Evolutionary conservation across 1,140 invertebrate genomes (phyloP).

Genomic region (Nephotettix cincticeps): DNA sequence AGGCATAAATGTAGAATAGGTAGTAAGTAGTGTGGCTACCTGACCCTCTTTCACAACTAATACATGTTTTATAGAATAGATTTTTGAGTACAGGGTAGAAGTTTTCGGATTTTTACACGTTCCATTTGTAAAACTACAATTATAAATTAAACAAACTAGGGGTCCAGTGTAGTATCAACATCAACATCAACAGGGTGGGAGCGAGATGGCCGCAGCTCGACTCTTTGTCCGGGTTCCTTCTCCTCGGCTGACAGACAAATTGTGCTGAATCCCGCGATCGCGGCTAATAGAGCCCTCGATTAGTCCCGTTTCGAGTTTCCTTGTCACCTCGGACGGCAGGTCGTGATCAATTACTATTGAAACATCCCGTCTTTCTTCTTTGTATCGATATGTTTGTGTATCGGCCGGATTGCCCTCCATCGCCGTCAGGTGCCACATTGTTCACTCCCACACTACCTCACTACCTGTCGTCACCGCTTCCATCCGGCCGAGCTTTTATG

Average conservation of each 20-base stretch:
- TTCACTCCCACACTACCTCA: not conserved
- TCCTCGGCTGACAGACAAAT: not conserved
- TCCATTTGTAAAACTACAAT: no score
- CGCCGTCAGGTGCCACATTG: not conserved
- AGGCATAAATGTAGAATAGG: no score
- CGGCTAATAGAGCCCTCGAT: not conserved
- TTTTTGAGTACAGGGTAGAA: no score
- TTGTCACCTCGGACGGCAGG: not conserved
- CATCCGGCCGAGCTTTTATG: not conserved
- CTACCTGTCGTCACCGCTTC: not conserved
- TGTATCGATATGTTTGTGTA: constrained; percentile 19
- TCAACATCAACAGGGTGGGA: no score
- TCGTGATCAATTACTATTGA: constrained; percentile 21
- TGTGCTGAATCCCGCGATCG: constrained; percentile 12
- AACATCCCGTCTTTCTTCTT: not conserved
- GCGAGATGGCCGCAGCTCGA: no score
- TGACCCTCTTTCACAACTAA: no score
- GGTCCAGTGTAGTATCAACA: no score
- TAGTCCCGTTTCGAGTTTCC: not conserved
- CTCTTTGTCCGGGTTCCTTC: not conserved
- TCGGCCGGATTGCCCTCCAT: constrained; percentile 10
- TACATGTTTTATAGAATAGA: no score
- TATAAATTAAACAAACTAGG: no score
- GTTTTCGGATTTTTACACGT: no score
- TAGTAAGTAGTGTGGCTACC: no score